Evolutionary conservation across 2,797 vertebrate species (phyloP).

Genomic region (Smutsia gigantea): DNA sequence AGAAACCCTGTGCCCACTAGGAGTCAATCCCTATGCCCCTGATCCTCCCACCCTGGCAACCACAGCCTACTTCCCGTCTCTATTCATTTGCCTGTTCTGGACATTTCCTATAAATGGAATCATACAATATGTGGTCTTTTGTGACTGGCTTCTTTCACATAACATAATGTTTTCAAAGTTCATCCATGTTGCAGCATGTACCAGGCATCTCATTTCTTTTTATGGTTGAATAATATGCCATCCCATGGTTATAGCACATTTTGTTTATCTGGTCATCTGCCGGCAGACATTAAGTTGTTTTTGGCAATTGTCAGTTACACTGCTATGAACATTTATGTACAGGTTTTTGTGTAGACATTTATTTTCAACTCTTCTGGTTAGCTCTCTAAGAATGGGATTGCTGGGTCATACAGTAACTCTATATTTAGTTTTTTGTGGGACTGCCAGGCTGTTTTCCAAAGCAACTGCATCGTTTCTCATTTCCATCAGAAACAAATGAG

Average conservation of each 20-base stretch:
- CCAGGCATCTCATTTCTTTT: background rate
- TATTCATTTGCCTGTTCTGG: background rate
- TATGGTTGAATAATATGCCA: background rate
- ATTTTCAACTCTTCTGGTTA: background rate
- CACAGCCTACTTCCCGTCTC: background rate
- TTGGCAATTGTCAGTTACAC: background rate
- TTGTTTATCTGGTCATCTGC: background rate
- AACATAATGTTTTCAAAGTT: background rate
- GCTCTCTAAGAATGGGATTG: background rate
- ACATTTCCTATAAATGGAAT: background rate
- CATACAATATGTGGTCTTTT: too few relatives aligned
- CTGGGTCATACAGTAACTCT: background rate
- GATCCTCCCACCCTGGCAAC: background rate
- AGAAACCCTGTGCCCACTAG: accelerated
- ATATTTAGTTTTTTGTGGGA: background rate
- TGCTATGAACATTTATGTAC: background rate
- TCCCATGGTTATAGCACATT: background rate
- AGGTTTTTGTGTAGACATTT: background rate
- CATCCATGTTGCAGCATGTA: too few relatives aligned
- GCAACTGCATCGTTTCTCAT: background rate
- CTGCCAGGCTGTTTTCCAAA: background rate
- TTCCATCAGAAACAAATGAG: background rate
- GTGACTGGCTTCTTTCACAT: background rate
- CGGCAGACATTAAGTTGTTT: background rate
- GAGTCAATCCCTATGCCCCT: background rate